These are phyloP conservation scores for Leucopsar rothschildi DNA, from an alignment of 2,113 vertebrate genomes.

Conservation along the genomic window DNA sequence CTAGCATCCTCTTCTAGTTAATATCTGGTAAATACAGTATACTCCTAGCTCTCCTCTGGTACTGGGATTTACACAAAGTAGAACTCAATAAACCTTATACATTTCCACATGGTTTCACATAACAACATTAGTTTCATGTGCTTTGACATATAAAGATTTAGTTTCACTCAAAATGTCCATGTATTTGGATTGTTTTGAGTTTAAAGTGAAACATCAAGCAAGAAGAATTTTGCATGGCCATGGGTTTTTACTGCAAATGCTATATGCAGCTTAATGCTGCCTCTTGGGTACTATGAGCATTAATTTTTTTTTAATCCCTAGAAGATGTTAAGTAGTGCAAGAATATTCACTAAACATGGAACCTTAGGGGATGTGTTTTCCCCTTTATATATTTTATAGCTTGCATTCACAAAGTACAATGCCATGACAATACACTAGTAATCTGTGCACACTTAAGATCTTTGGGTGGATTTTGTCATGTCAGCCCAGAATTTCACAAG, in stretches of 20 bases:
- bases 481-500: background rate
- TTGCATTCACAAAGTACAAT: background rate
- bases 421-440: background rate
- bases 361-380: background rate
- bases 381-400: background rate
- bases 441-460: background rate
- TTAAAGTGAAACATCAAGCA: background rate
- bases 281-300: background rate
- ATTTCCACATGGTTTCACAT: background rate
- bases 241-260: background rate
- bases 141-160: background rate
- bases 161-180: background rate
- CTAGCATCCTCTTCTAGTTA: background rate
- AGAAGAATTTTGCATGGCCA: background rate
- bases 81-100: background rate
- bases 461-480: background rate
- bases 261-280: background rate
- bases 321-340: slow-evolving; percentile 3
- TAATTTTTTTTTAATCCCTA: background rate
- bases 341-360: background rate
- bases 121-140: background rate
- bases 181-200: background rate
- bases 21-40: background rate
- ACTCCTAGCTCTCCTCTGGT: background rate
- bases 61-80: background rate